Conservation (phyloP, 2,113 vertebrate species). For the Mungos mungo region DNA sequence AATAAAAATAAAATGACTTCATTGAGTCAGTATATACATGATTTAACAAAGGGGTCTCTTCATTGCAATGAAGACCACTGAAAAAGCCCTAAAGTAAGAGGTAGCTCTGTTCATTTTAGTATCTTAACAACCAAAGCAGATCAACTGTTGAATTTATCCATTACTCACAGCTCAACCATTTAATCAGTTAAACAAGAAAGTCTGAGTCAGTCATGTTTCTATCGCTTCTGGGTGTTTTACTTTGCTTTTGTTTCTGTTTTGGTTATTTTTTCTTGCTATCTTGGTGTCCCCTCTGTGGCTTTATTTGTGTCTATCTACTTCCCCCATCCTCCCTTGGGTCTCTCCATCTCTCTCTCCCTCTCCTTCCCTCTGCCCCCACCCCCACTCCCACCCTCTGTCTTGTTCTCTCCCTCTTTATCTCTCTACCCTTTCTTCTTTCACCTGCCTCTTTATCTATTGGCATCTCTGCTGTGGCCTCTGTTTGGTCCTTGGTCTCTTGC, state of each 20-base stretch:
- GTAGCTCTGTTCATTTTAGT: slow-evolving; percentile 20
- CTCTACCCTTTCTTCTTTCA: neutral
- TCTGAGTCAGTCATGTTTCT: neutral
- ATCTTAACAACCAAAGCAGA: slow-evolving; percentile 19
- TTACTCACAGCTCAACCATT: neutral
- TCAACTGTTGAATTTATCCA: neutral
- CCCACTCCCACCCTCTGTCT: neutral
- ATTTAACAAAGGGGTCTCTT: neutral
- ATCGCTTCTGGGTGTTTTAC: neutral
- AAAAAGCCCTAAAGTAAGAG: neutral
- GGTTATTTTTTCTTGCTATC: neutral
- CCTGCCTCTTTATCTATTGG: neutral
- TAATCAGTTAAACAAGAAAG: slow-evolving; percentile 13
- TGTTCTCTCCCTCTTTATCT: neutral
- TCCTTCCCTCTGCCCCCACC: neutral
- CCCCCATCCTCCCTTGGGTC: neutral
- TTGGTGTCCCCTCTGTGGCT: neutral
- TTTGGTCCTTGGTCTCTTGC: neutral
- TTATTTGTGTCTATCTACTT: neutral
- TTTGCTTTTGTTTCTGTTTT: neutral
- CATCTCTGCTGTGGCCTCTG: neutral
- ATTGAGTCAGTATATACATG: neutral
- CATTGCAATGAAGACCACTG: neutral
- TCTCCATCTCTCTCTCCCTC: neutral
- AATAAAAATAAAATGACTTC: slow-evolving; percentile 22